phyloP scores from a whole-genome alignment of 2,888 invertebrate species.

The Linnaemya vulpina region DNA sequence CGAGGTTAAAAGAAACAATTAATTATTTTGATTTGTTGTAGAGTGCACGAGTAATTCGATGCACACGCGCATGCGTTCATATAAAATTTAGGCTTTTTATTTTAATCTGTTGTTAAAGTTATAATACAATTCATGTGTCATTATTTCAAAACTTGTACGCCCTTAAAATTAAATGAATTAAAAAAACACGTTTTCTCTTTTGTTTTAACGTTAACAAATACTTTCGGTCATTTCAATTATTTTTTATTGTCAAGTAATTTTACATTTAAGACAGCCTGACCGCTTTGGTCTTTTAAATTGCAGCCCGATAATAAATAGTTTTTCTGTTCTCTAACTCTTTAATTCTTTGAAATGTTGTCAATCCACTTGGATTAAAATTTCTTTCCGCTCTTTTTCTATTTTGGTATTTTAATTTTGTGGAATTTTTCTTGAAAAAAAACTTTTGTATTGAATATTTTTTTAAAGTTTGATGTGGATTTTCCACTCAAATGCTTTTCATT shows the following conservation, averaged over 20 bases:
- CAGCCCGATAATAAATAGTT: background rate
- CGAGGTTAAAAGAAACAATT: no score
- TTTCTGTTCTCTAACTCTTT: background rate
- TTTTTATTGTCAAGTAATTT: no score
- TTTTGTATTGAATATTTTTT: background rate
- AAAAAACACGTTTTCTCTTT: constrained; percentile 7
- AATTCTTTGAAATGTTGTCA: constrained; percentile 66
- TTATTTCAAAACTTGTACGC: constrained; percentile 9
- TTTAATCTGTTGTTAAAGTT: constrained; percentile 37
- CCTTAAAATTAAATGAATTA: background rate
- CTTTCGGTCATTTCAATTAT: no score
- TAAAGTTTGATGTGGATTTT: constrained; percentile 24
- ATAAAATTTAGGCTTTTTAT: background rate
- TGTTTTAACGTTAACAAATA: constrained; percentile 23
- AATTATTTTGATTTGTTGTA: no score
- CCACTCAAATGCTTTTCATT: constrained; percentile 24
- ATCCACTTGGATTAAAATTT: constrained; percentile 63
- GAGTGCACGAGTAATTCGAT: no score
- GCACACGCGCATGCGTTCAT: background rate
- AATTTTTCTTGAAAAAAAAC: constrained; percentile 26
- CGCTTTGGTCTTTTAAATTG: background rate
- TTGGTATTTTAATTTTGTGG: constrained; percentile 16
- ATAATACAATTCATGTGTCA: constrained; percentile 44
- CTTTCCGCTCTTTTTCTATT: constrained; percentile 36
- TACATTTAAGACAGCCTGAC: background rate